Base-by-base conservation (phyloP, 2,113 vertebrate species). In the Calyptommatus sinebrachiatus region DNA sequence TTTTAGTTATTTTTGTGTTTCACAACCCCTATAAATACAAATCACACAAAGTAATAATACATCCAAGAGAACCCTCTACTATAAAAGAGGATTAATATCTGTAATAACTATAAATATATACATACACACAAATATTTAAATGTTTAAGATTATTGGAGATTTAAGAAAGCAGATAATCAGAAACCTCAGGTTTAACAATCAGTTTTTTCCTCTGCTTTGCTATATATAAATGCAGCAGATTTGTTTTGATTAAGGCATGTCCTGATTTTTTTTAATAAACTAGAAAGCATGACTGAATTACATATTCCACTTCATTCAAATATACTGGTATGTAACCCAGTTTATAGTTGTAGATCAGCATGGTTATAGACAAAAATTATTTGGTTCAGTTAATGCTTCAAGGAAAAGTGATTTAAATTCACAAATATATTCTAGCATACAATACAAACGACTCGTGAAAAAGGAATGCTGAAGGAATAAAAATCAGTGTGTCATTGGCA, bases 91-190 rank as follows among this genome's bases (percentile, higher is more conserved):
- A 94, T 94, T 94, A 93, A 91, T 90, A 93, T 91, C 77, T 85
- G 79, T 88, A 92, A 84, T 61, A 78, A 88, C 80, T 86, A 83
- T 88, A 73, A 45, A 24, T 20, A 26, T 8, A 46, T 28, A 92
- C 84, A 86, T 83, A 93, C 91, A 93, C 88, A 85, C 83, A 94
- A 92, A 93, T 92, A 89, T 91, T 84, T 90, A 87, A 92, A 26
- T 89, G 61, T 91, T 93, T 89, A 89, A 93, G 91, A 94, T 94
- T 94, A 93, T 50, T 82, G 77, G 82, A 89, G 89, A 94, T 93
- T 95, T 91, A 9, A 35, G n/a, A 7, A 20, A 35, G 9, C 92
- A 93, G 91, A 91, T 88, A 93, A 94, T 94, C 87, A 91, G 79
- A 89, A 88, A 74, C 22, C 88, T 90, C 65, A 87, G 87, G 90